These are phyloP conservation scores for Nylanderia fulva DNA, from an alignment of 1,140 invertebrate species.

Conservation along the genomic window DNA sequence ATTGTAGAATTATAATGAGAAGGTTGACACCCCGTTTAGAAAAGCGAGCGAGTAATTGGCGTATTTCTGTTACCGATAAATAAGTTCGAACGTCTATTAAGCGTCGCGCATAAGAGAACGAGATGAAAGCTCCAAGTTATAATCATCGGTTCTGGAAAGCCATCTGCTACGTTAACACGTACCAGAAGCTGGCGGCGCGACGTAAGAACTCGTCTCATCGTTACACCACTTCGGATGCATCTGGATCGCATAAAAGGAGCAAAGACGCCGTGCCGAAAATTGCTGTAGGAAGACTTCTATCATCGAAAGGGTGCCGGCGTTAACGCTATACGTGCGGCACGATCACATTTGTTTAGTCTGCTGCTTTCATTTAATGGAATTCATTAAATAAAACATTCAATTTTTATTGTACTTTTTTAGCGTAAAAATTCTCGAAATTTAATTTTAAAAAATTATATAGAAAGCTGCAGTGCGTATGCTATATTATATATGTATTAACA, in stretches of 20 bases:
- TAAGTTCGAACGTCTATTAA: constrained; percentile 68
- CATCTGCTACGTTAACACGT: constrained; percentile 71
- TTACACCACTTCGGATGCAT: constrained; percentile 66
- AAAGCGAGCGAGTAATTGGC: constrained; percentile 62
- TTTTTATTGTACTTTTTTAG: neutral
- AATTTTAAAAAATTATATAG: neutral
- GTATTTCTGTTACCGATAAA: constrained; percentile 78
- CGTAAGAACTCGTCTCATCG: constrained; percentile 50
- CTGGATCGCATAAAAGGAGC: constrained; percentile 78
- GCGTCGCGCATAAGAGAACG: constrained; percentile 1
- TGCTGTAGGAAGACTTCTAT: constrained; percentile 65
- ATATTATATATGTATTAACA: no score
- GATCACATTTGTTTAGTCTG: constrained; percentile 66
- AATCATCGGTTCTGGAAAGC: constrained; percentile 60
- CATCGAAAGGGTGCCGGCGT: constrained; percentile 66
- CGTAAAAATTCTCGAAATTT: neutral
- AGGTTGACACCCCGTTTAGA: constrained; percentile 64
- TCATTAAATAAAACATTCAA: constrained; percentile 30
- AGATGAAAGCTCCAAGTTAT: constrained; percentile 66
- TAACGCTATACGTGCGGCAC: constrained; percentile 63
- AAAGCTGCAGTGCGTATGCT: neutral
- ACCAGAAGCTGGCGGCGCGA: constrained; percentile 61
- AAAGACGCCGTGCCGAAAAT: constrained; percentile 39
- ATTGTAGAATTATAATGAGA: constrained; percentile 73
- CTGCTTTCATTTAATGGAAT: constrained; percentile 29